phyloP scores from a whole-genome alignment of 2,113 vertebrate genomes.

The Pseudopodoces humilis region DNA sequence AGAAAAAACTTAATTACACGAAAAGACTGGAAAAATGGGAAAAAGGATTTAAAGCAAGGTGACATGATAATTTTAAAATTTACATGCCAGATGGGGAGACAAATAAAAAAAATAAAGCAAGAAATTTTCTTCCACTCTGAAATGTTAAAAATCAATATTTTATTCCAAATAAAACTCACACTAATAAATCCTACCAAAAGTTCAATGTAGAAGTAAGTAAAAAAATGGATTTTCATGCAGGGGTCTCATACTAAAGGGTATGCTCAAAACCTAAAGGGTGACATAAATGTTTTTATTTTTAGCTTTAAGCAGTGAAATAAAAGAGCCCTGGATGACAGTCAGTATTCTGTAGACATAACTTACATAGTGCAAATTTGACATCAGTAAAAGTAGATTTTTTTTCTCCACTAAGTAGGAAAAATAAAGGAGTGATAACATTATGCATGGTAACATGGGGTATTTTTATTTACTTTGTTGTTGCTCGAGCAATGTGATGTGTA shows the following conservation, averaged over 20 bases:
- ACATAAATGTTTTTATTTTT: constrained; percentile 12
- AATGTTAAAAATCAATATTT: not conserved
- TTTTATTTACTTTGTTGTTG: not conserved
- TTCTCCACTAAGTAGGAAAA: not conserved
- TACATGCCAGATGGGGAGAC: not conserved
- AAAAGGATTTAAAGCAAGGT: not conserved
- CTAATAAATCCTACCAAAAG: not conserved
- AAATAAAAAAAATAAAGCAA: not conserved
- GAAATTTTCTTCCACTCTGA: not conserved
- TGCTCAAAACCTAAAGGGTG: not conserved
- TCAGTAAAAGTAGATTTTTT: not conserved
- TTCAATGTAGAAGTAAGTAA: not conserved
- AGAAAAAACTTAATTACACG: not conserved
- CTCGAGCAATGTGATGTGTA: not conserved
- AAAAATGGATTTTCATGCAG: not conserved
- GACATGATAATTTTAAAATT: not conserved
- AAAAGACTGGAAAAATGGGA: not conserved
- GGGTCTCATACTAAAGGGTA: not conserved
- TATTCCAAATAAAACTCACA: not conserved
- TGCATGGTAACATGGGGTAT: not conserved
- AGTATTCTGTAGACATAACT: not conserved
- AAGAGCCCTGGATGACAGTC: not conserved
- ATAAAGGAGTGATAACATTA: not conserved
- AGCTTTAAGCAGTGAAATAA: constrained; percentile 18
- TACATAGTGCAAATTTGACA: not conserved